phyloP scores from a whole-genome alignment of 2,888 invertebrate species.

The Eupithecia pulchellata region DNA sequence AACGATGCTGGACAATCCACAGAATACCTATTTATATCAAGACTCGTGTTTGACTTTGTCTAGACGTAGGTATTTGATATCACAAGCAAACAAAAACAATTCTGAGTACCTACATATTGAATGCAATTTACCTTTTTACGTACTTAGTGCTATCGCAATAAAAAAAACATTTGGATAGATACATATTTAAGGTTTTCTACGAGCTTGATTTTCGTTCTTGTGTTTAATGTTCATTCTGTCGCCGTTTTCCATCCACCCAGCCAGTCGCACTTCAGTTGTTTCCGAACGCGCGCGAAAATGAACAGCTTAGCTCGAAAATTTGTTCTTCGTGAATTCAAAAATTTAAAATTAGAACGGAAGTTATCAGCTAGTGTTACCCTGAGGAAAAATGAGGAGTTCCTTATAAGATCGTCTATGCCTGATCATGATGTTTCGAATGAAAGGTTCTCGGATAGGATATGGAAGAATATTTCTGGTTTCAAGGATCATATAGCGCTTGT shows the following conservation, averaged over 20 bases:
- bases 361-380: conserved; percentile 60
- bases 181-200: background rate
- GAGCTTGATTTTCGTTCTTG: conserved; percentile 17
- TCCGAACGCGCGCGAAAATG: conserved; percentile 61
- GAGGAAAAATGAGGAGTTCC: conserved; percentile 61
- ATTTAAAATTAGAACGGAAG: conserved; percentile 66
- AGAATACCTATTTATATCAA: too few species aligned
- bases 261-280: conserved; percentile 54
- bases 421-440: conserved; percentile 67
- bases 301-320: conserved; percentile 68
- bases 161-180: conserved; percentile 9
- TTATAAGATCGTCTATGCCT: conserved; percentile 67
- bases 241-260: conserved; percentile 24
- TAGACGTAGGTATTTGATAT: background rate
- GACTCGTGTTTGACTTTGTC: background rate
- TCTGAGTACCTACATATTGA: background rate
- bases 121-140: background rate
- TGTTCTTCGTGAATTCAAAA: conserved; percentile 68
- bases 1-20: too few species aligned
- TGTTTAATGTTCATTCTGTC: conserved; percentile 44
- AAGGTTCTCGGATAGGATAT: conserved; percentile 69
- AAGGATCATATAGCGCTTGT: conserved; percentile 73
- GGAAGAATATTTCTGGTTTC: conserved; percentile 62
- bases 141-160: background rate
- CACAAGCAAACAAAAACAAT: background rate